These are phyloP conservation scores for Pelodytes ibericus DNA, from an alignment of 2,797 vertebrate genomes.

Conservation along the genomic window DNA sequence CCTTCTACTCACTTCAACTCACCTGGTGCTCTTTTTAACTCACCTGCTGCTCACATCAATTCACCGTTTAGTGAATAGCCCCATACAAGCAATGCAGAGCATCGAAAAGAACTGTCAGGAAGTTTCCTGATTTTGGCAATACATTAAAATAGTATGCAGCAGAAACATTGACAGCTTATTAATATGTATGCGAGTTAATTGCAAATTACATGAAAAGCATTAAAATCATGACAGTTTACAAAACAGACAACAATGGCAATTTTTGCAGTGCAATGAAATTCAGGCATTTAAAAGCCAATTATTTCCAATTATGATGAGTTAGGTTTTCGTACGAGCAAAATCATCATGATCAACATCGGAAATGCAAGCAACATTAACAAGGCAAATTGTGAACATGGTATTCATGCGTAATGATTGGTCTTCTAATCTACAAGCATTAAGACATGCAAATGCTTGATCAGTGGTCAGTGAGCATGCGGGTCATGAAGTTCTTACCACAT, in stretches of 20 bases:
- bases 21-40: too few relatives aligned
- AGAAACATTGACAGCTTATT: not conserved
- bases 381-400: slow-evolving; percentile 13
- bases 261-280: slow-evolving; percentile 15
- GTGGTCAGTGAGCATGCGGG: slow-evolving; percentile 55
- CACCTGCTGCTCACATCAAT: too few relatives aligned
- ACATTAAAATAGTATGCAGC: too few relatives aligned
- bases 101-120: too few relatives aligned
- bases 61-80: too few relatives aligned
- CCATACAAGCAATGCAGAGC: too few relatives aligned
- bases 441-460: slow-evolving; percentile 27
- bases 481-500: slow-evolving; percentile 92
- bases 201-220: slow-evolving; percentile 9
- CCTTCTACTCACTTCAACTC: too few relatives aligned
- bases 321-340: not conserved
- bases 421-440: slow-evolving; percentile 71
- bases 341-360: slow-evolving; percentile 16
- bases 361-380: slow-evolving; percentile 10
- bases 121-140: too few relatives aligned
- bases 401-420: slow-evolving; percentile 51
- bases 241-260: slow-evolving; percentile 13
- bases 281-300: slow-evolving; percentile 25
- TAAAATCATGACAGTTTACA: slow-evolving; percentile 7
- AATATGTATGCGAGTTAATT: not conserved
- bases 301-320: slow-evolving; percentile 10